These are phyloP conservation scores for Xenus cinereus DNA, from an alignment of 2,113 vertebrate species.

Conservation along the genomic window DNA sequence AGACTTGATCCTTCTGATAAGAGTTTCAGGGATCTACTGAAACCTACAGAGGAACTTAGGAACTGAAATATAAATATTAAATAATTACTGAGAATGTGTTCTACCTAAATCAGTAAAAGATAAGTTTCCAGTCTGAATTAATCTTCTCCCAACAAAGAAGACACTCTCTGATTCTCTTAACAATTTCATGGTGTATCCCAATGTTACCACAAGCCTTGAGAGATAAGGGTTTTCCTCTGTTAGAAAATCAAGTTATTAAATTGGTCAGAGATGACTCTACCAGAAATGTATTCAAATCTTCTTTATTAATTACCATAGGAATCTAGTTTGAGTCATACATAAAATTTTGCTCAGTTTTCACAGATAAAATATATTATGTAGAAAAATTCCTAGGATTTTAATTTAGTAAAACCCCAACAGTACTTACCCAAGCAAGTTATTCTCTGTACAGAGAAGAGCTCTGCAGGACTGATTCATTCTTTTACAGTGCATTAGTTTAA, in stretches of 20 bases:
- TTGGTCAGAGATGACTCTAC: constrained; percentile 61
- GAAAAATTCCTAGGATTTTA: constrained; percentile 30
- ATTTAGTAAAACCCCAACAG: constrained; percentile 62
- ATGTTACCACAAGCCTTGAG: constrained; percentile 29
- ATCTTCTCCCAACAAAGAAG: neutral
- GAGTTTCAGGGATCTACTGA: neutral
- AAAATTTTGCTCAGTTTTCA: constrained; percentile 19
- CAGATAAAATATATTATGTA: constrained; percentile 51
- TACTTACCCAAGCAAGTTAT: constrained; percentile 37
- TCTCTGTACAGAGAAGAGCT: constrained; percentile 38
- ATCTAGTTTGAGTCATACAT: constrained; percentile 42
- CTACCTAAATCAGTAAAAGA: neutral
- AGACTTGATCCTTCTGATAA: neutral
- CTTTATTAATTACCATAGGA: constrained; percentile 65
- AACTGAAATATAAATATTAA: constrained; percentile 1
- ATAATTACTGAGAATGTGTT: constrained; percentile 3
- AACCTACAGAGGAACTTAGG: neutral
- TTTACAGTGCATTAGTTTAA: constrained; percentile 70
- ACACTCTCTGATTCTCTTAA: constrained; percentile 14
- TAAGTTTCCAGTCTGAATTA: constrained; percentile 24
- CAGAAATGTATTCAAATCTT: constrained; percentile 59
- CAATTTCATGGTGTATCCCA: constrained; percentile 39
- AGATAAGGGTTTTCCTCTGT: constrained; percentile 65
- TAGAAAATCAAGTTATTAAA: constrained; percentile 68
- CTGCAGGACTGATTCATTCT: constrained; percentile 45